Percentiles rank a stretch among this genome's conserved stretches.
Evolutionary conservation across 1,140 invertebrate genomes (phyloP).

Genomic region (Plectrocnemia conspersa): DNA sequence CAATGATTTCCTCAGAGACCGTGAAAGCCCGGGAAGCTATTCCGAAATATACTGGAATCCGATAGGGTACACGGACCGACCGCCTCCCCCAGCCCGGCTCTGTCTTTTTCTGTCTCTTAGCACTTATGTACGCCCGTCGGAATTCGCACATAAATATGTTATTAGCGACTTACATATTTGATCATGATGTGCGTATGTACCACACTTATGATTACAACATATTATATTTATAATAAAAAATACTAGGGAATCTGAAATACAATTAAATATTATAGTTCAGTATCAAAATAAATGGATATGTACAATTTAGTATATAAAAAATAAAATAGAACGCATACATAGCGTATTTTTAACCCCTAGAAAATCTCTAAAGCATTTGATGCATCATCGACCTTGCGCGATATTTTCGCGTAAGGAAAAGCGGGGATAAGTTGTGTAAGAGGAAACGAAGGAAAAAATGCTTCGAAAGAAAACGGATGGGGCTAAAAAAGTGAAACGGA

Average conservation of each 20-base stretch:
- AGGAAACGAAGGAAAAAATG: background rate
- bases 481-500: conserved; percentile 33
- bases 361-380: background rate
- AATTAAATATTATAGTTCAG: no score
- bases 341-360: no score
- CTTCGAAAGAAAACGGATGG: background rate
- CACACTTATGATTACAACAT: no score
- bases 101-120: conserved; percentile 36
- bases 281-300: no score
- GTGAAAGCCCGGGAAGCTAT: conserved; percentile 31
- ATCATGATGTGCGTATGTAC: background rate
- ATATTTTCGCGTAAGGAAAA: conserved; percentile 4
- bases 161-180: conserved; percentile 18
- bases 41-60: conserved; percentile 35
- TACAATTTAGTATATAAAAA: no score
- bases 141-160: conserved; percentile 34
- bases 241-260: no score
- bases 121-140: conserved; percentile 30
- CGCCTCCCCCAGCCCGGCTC: conserved; percentile 33
- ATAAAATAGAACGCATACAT: no score
- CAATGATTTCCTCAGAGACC: conserved; percentile 43
- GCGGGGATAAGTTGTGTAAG: background rate
- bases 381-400: conserved; percentile 9
- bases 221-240: no score
- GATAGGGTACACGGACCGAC: conserved; percentile 33